Evolutionary conservation across 2,797 vertebrate genomes (phyloP), one percentile per base, ranked within the genome.

Genomic region (Sternarchorhynchus goeldii): DNA sequence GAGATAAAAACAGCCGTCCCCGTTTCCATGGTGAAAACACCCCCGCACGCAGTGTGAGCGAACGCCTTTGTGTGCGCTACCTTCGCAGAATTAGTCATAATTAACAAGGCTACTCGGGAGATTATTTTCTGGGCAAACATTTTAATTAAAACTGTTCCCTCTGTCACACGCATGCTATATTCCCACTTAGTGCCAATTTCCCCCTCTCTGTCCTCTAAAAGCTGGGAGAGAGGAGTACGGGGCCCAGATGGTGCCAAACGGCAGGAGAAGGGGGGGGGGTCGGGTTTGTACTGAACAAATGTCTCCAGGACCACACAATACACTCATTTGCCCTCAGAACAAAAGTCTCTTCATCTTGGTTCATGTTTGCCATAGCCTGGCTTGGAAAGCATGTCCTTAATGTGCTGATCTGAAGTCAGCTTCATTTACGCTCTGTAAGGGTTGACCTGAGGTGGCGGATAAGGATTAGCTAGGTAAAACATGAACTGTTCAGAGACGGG

Each of bases 91-190:
- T 93, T 92, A 92, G 88, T 85, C 75, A 50, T 92, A 90, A 92
- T 92, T 92, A 93, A 91, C 91, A 89, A 87, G 86, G 82, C 89
- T 90, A 92, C 89, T 89, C 87, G 39, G 86, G 85, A 89, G 86
- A 90, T 89, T 89, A 91, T 92, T 91, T 92, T 91, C 88, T 90
- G 88, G 88, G 89, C 90, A 93, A 92, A 92, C 89, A 90, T 91
- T 91, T 92, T 92, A 93, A 92, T 93, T 91, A 91, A 89, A 90
- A 90, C 87, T 90, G 89, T 92, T 91, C 88, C 89, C 88, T 88
- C 83, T 87, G 89, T 88, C 78, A 83, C 75, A 62, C 78, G 89
- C 88, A 93, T 91, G 80, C 88, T 88, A 89, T 90, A 88, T 75
- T 32, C 68, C 86, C 90, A 92, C 88, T 93, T 92, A 92, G 90